Percentiles rank a stretch among this genome's conserved stretches.
Conservation (phyloP, 2,113 vertebrate species). For the Dipodomys spectabilis region DNA sequence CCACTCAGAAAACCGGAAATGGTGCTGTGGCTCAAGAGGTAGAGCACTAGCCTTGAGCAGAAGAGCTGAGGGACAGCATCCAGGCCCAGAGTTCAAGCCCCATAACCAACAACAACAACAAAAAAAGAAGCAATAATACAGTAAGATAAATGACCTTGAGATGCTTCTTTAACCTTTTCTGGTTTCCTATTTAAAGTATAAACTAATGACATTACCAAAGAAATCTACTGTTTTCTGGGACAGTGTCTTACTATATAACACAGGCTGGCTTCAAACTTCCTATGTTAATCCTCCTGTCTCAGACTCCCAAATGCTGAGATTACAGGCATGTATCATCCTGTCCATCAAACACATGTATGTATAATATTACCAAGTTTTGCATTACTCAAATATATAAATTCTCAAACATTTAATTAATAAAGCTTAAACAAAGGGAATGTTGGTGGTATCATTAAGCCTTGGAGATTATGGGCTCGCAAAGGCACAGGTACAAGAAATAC, state of each 20-base stretch:
- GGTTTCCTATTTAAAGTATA: not conserved
- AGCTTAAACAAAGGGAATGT: not conserved
- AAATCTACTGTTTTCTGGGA: not conserved
- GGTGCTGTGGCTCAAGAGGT: too few species aligned
- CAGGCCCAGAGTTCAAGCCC: too few species aligned
- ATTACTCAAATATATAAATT: not conserved
- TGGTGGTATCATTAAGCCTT: not conserved
- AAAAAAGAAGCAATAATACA: not conserved
- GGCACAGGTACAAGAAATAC: not conserved
- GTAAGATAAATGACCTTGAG: not conserved
- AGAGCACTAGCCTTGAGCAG: too few species aligned
- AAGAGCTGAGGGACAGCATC: too few species aligned
- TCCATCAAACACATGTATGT: too few species aligned
- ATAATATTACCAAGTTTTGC: not conserved
- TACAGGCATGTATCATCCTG: too few species aligned
- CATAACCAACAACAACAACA: not conserved
- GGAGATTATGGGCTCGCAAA: not conserved
- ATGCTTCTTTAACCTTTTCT: not conserved
- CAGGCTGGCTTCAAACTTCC: not conserved
- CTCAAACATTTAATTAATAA: not conserved
- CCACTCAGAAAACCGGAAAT: too few species aligned
- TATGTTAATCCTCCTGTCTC: too few species aligned
- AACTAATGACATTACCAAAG: not conserved
- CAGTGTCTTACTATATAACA: not conserved
- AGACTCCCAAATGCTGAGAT: too few species aligned